Evolutionary conservation across 1,140 invertebrate species (phyloP).

Genomic region (Tetraneura akinire): DNA sequence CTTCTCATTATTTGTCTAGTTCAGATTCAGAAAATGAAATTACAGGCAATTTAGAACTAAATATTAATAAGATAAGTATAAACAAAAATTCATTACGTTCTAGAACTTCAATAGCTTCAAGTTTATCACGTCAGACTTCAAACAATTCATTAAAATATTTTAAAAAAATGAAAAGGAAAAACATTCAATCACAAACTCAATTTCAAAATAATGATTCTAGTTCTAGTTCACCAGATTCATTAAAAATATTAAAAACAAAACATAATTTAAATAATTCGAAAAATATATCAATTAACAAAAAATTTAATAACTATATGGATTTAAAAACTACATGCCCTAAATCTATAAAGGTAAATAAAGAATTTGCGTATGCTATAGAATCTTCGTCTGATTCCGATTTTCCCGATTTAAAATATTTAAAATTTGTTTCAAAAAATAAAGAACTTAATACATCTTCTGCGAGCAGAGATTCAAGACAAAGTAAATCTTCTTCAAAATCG

Average conservation of each 20-base stretch:
- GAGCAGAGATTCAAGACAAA: not conserved
- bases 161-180: conserved; percentile 30
- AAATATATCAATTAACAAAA: not conserved
- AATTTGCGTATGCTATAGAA: not conserved
- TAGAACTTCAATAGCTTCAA: not conserved
- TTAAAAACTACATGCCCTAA: not conserved
- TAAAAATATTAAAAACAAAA: not conserved
- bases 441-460: not conserved
- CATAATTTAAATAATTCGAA: not conserved
- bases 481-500: not conserved
- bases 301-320: not conserved
- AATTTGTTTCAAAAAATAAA: not conserved
- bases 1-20: not conserved
- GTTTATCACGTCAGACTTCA: not conserved
- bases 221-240: not conserved
- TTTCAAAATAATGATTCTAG: not conserved
- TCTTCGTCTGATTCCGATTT: conserved; percentile 36
- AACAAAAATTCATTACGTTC: not conserved
- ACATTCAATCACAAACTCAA: not conserved
- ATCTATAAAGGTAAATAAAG: conserved; percentile 1
- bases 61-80: not conserved
- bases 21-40: conserved; percentile 32
- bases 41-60: not conserved
- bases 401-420: conserved; percentile 23
- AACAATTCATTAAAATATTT: conserved; percentile 11